Base-by-base conservation (phyloP, 1,140 invertebrate genomes). In the Drosophila watanabei region DNA sequence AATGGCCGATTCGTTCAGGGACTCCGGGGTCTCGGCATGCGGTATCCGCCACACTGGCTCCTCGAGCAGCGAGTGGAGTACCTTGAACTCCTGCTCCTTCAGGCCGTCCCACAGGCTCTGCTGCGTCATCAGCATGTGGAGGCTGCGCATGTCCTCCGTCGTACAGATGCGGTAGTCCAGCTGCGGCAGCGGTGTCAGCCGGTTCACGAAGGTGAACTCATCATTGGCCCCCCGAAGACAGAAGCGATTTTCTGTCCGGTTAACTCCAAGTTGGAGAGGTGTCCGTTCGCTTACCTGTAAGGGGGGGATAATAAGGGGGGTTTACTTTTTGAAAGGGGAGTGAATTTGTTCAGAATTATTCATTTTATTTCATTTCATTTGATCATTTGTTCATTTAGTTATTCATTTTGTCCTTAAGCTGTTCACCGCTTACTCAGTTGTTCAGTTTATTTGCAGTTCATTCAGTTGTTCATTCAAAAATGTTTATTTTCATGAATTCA, bases 91-190 rank as follows among this genome's bases (percentile, higher is more conserved):
- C 49, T 95, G 95, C 32, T 96, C 95, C 79, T 96, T 97, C 0
- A 97, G 81, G 0, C 97, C 97, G 79, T 97, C 97, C 97, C 96
- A 97, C 4, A 97, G 93, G 8, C 95, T 95, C 62, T 97, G 96
- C 80, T 97, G 95, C 0, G 95, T 95, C 86, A 96, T 94, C 69
- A 94, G 93, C 65, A 95, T 94, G 83, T 98, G 97, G 2, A 98
- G 91, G 18, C 94, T 95, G 20, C 95, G 96, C 94, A 97, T 97
- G 73, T 98, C 97, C 63, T 94, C 94, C 0, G 96, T 96, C 0
- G 96, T 96, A 80, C 98, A 98, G 41, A 98, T 96, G 39, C 97
- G 97, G 79, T 98, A 98, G 63, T 96, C 97, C 66, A 98, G 93
- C 70, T 96, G 95, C 0, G 97, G 95, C 30, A 94, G 80, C 5